Base-by-base conservation (phyloP, 1,140 invertebrate species). In the Halyomorpha halys region DNA sequence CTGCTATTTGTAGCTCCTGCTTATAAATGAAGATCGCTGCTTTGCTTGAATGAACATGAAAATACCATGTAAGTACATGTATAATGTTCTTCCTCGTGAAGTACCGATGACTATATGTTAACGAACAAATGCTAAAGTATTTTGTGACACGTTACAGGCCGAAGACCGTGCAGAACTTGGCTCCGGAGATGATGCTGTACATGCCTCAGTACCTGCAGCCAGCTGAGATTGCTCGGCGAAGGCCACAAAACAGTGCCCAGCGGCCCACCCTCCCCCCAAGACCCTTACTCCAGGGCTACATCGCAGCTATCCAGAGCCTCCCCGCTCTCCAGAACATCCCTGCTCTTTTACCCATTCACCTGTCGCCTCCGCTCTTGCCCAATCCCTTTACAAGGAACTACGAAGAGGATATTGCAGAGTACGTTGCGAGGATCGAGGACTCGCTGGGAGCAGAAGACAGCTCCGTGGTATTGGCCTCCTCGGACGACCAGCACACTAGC, bases 401-500 rank as follows among this genome's bases (percentile, higher is more conserved):
- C 14, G 53, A 56, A 25, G 15, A 23, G 53, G 53, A 56, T 21
- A 21, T 56, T 5, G 15, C 19, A 2, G 53, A 25, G 11, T 15
- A n/a, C 21, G 34, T 45, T 1, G 21, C 5, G n/a, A 18, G 23
- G 13, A 11, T 39, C 14, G 30, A 39, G 34, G 63, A 64, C 9
- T 19, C 49, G 11, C 25, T 56, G 9, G 34, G 21, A 3, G 16
- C 30, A 3, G 63, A 59, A 16, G 63, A 56, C 15, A 39, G 21
- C 21, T 30, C 27, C 6, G 34, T 59, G n/a, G 16, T 45, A 3
- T 8, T 56, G 53, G 27, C 47, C 16, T 53, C 44, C 6, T 25
- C 30, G 18, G 59, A 59, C 11, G 39, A 61, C 39, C 19, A 68
- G n/a, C 49, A 65, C 0, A 70, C 79, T 0, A 78, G 76, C 1